Percentiles rank a stretch among this genome's conserved stretches.
phyloP scores from a whole-genome alignment of 1,140 invertebrate genomes.

The Amyelois transitella region DNA sequence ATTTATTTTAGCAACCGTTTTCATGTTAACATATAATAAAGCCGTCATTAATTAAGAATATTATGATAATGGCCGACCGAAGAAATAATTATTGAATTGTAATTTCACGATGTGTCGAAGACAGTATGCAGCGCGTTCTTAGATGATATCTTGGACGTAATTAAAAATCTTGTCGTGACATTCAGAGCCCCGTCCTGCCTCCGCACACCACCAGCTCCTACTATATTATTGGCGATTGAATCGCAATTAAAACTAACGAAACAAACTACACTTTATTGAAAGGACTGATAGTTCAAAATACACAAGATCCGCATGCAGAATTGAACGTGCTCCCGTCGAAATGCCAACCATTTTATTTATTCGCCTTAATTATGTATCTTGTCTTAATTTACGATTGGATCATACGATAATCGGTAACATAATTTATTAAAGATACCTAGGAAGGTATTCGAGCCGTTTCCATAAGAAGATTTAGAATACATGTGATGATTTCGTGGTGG shows the following conservation, averaged over 20 bases:
- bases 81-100: conserved; percentile 68
- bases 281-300: conserved; percentile 68
- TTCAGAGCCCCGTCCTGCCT: conserved; percentile 64
- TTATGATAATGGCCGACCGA: conserved; percentile 23
- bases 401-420: conserved; percentile 72
- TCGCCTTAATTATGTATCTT: conserved; percentile 74
- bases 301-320: conserved; percentile 49
- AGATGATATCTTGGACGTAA: conserved; percentile 71
- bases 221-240: conserved; percentile 72
- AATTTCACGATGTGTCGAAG: conserved; percentile 61
- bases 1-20: no score
- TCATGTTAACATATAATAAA: conserved; percentile 32
- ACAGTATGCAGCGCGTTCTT: conserved; percentile 58
- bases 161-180: conserved; percentile 75
- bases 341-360: conserved; percentile 75
- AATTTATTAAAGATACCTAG: conserved; percentile 71
- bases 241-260: conserved; percentile 71
- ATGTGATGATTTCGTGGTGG: conserved; percentile 47
- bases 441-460: conserved; percentile 64
- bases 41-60: conserved; percentile 40
- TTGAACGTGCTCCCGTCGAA: conserved; percentile 71
- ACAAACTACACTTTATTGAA: conserved; percentile 72
- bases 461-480: conserved; percentile 72
- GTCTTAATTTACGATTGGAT: conserved; percentile 75
- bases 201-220: conserved; percentile 63